Conservation (phyloP, 1,140 invertebrate genomes). For the Drosophila nigrodunni region DNA sequence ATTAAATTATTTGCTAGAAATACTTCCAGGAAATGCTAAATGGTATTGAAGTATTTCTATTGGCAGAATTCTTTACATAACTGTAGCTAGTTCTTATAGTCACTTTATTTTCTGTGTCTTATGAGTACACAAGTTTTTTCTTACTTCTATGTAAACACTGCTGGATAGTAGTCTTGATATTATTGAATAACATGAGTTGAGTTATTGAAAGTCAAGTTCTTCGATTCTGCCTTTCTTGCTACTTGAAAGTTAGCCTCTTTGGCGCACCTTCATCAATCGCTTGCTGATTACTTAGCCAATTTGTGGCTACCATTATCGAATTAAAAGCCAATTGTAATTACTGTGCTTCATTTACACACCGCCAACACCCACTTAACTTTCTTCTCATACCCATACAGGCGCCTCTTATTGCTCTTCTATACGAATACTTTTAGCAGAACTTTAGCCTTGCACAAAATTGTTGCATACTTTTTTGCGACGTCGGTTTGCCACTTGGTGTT, state of each 20-base stretch:
- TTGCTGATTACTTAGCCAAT: slow-evolving; percentile 61
- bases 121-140: background rate
- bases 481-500: slow-evolving; percentile 59
- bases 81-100: too few relatives aligned
- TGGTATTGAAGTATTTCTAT: too few relatives aligned
- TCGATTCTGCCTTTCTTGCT: background rate
- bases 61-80: too few relatives aligned
- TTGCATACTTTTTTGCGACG: slow-evolving; percentile 62
- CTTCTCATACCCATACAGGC: background rate
- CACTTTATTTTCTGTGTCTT: too few relatives aligned
- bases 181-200: background rate
- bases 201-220: background rate
- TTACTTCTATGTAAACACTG: background rate
- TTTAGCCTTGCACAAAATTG: slow-evolving; percentile 59
- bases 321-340: slow-evolving; percentile 71
- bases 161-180: background rate
- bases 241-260: background rate
- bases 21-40: too few relatives aligned
- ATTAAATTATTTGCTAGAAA: too few relatives aligned
- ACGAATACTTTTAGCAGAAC: background rate
- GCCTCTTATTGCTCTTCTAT: background rate
- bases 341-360: slow-evolving; percentile 22
- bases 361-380: background rate
- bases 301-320: slow-evolving; percentile 60
- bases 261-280: slow-evolving; percentile 23